A percentile compares a stretch with the other conserved stretches of the same genome.
Evolutionary conservation across 2,797 vertebrate genomes (phyloP).

Genomic region (Sternotherus odoratus): DNA sequence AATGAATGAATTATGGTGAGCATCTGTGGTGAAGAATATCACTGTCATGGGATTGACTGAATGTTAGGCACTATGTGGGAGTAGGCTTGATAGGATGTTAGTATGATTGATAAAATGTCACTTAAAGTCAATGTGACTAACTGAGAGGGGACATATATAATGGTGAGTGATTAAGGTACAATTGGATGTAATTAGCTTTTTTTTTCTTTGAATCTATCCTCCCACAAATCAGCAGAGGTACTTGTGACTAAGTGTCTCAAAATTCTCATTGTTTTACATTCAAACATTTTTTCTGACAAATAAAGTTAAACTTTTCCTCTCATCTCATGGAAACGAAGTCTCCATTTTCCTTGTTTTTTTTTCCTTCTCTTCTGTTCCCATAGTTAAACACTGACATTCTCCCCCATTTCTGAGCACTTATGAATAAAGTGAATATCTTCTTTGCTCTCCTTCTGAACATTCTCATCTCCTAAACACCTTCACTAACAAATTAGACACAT

Average conservation of each 20-base stretch:
- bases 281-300: background rate
- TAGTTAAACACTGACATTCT: background rate
- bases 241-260: background rate
- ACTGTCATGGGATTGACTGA: background rate
- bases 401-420: background rate
- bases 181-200: background rate
- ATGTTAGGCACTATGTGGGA: background rate
- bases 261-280: background rate
- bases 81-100: background rate
- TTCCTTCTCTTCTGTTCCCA: accelerated
- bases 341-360: background rate
- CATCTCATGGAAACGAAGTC: background rate
- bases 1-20: background rate
- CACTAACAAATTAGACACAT: background rate
- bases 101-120: background rate
- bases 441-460: background rate
- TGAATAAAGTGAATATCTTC: background rate
- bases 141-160: background rate
- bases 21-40: background rate
- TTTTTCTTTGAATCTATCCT: background rate
- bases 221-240: background rate
- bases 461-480: background rate
- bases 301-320: background rate
- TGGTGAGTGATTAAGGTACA: background rate
- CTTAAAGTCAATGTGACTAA: background rate